Base-by-base conservation (phyloP, 2,797 vertebrate species). In the Oophaga sylvatica region DNA sequence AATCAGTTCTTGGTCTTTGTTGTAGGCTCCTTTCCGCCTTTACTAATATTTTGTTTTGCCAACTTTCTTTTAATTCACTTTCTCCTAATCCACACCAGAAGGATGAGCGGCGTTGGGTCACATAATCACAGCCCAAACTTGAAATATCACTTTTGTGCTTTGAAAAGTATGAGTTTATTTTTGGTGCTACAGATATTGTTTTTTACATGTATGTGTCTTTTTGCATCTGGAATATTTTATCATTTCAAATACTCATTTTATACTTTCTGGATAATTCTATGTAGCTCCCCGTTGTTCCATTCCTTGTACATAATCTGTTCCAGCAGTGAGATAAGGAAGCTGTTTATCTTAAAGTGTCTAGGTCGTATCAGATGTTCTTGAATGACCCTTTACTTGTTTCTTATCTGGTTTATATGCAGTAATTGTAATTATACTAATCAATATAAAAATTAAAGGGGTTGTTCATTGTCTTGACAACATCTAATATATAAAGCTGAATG, bases 11-110 rank as follows among this genome's bases (percentile, higher is more conserved):
- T 73, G 35, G 41, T 45, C 3, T 73, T 45, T 3, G 13, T 17
- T 20, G 2, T 73, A 3, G 70, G 70, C 17, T 73, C 35, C 70
- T 45, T 13, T 57, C 59, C 71, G 1, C 70, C 83, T 17, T 75
- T 84, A n/a, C 1, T 84, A 20, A 84, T 76, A 5, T 76, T 45
- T 62, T 84, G 29, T 19, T 12, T 19, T 41, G 57, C 83, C 57
- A 31, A 16, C 29, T 63, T 15, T 13, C 6, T 70, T 0, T 16
- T 70, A 70, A 20, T 70, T 16, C 67, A 70, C 15, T 70, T 29
- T 7, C 67, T 70, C 29, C 15, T 29, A 29, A 70, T 31, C 3
- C 67, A 70, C 67, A 70, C 29, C 13, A 70, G 67, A 31, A 29
- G 29, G 29, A 70, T 70, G 67, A 70, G 67, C 4, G 15, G 67